phyloP scores from a whole-genome alignment of 2,797 vertebrate species.

The Hydrolagus colliei region DNA sequence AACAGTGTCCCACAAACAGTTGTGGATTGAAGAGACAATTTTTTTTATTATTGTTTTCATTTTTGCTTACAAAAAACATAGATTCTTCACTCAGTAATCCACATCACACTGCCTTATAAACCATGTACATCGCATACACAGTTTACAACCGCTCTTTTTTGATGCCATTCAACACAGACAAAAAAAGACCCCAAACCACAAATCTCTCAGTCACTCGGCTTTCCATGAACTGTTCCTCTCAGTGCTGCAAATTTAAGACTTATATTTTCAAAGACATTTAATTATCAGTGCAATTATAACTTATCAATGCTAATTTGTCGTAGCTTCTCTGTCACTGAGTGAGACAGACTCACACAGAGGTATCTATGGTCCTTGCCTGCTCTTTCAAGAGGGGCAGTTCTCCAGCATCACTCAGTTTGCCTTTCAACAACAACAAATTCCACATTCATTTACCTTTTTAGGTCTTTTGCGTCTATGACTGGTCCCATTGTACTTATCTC shows the following conservation, averaged over 20 bases:
- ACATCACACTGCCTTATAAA: background rate
- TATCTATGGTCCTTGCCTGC: background rate
- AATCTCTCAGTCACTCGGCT: background rate
- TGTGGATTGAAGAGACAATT: no score
- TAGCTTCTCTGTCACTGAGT: background rate
- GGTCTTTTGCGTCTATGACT: slow-evolving; percentile 74
- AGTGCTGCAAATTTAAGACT: background rate
- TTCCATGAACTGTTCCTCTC: background rate
- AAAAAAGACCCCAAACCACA: background rate
- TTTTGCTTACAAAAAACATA: background rate
- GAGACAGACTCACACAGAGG: slow-evolving; percentile 3
- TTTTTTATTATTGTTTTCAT: no score
- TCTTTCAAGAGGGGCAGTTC: slow-evolving; percentile 2
- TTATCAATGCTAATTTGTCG: slow-evolving; percentile 4
- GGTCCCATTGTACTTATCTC: slow-evolving; percentile 72
- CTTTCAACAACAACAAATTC: slow-evolving; percentile 6
- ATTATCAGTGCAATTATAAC: slow-evolving; percentile 4
- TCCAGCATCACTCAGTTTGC: background rate
- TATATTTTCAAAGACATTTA: slow-evolving; percentile 13
- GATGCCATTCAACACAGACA: no score
- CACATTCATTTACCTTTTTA: slow-evolving; percentile 70
- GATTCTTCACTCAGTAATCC: background rate
- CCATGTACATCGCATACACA: background rate
- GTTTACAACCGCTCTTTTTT: background rate
- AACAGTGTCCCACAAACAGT: no score